Conservation (phyloP, 2,113 vertebrate genomes). For the Glareola pratincola region DNA sequence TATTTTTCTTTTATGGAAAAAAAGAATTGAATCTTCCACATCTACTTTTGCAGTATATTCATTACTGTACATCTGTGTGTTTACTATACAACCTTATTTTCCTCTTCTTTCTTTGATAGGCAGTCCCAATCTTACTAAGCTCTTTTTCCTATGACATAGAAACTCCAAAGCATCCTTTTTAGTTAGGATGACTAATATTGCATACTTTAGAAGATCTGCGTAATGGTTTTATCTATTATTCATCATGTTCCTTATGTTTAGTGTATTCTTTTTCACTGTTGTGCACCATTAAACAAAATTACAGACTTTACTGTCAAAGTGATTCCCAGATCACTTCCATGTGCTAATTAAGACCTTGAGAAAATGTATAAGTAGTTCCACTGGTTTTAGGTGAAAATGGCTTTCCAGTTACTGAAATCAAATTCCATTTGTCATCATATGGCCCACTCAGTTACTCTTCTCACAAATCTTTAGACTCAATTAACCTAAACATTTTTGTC, state of each 20-base stretch:
- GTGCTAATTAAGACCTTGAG: background rate
- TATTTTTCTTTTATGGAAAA: background rate
- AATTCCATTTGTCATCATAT: background rate
- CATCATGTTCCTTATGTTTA: background rate
- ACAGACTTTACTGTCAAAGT: background rate
- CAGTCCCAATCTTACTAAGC: background rate
- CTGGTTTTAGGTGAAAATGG: background rate
- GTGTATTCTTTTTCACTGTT: background rate
- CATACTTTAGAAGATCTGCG: background rate
- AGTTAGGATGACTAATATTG: background rate
- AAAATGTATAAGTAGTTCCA: background rate
- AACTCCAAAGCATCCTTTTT: background rate
- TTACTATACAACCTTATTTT: background rate
- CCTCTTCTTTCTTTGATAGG: background rate
- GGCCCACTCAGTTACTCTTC: background rate
- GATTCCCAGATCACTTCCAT: background rate
- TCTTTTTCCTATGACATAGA: background rate
- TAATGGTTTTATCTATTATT: constrained; percentile 16
- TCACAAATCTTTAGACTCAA: background rate
- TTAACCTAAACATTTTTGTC: background rate
- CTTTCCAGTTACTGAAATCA: background rate
- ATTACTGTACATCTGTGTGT: background rate
- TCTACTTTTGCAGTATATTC: background rate
- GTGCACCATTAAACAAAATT: background rate
- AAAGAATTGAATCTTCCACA: background rate